These are phyloP conservation scores for Eciton burchellii DNA, from an alignment of 1,140 invertebrate species.

Conservation along the genomic window DNA sequence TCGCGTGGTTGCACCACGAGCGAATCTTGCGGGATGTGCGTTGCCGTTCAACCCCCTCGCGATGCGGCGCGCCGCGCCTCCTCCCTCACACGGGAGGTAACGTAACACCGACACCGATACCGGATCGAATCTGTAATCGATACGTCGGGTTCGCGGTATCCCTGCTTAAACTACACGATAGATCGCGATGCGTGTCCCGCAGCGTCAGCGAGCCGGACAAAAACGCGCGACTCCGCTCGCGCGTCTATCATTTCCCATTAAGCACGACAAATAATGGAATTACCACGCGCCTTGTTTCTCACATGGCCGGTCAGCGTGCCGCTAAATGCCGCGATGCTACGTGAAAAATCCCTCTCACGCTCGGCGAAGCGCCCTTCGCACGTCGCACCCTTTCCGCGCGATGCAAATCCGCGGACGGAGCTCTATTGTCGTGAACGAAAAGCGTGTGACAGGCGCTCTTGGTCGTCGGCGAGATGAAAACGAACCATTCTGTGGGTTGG, in stretches of 20 bases:
- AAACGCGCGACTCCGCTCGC: conserved; percentile 9
- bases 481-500: not conserved
- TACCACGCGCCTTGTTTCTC: conserved; percentile 15
- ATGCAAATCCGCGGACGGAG: too few relatives aligned
- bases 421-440: too few relatives aligned
- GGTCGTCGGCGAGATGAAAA: not conserved
- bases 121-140: conserved; percentile 70
- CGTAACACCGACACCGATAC: conserved; percentile 66
- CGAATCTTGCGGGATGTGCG: conserved; percentile 29
- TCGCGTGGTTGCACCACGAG: not conserved
- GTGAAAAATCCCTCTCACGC: not conserved
- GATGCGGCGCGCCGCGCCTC: not conserved
- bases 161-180: conserved; percentile 47
- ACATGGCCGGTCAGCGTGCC: conserved; percentile 12
- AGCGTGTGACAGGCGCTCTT: not conserved
- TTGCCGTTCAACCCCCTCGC: conserved; percentile 49
- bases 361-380: not conserved
- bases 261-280: conserved; percentile 28
- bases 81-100: conserved; percentile 40
- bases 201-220: not conserved
- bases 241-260: conserved; percentile 40
- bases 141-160: conserved; percentile 45
- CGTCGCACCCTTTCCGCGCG: too few relatives aligned
- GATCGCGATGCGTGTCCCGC: not conserved
- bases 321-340: conserved; percentile 1